Percentiles rank a stretch among this genome's conserved stretches.
Conservation (phyloP, 2,797 vertebrate genomes). For the Cheirogaleus major region DNA sequence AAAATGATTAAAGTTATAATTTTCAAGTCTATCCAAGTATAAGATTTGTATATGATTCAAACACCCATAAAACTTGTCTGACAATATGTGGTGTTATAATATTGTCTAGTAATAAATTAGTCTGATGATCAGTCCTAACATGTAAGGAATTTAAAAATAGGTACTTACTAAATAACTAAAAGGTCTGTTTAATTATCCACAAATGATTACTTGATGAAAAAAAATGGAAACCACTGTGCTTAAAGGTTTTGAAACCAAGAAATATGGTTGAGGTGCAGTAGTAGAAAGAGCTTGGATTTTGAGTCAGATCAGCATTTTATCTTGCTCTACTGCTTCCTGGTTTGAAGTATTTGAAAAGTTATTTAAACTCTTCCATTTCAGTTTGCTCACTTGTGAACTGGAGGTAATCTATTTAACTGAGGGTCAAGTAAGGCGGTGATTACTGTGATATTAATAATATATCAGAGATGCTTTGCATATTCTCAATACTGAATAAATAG, state of each 20-base stretch:
- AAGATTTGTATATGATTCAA: not conserved
- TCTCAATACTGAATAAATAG: not conserved
- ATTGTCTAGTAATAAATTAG: not conserved
- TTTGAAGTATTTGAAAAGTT: not conserved
- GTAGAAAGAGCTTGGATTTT: not conserved
- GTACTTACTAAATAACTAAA: not conserved
- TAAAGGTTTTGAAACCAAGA: constrained; percentile 17
- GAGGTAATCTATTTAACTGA: not conserved
- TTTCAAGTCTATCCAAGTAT: not conserved
- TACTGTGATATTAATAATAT: not conserved
- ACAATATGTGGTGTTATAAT: not conserved
- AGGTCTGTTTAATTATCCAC: not conserved
- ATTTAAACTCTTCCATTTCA: not conserved
- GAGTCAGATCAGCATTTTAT: not conserved
- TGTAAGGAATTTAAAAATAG: not conserved
- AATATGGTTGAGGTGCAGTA: accelerated
- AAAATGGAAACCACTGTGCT: not conserved
- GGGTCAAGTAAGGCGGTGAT: not conserved
- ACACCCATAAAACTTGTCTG: not conserved
- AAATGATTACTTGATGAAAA: not conserved
- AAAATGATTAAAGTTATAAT: not conserved
- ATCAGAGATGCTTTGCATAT: not conserved
- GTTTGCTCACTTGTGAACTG: not conserved
- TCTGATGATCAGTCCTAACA: not conserved
- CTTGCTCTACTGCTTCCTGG: not conserved